These are phyloP conservation scores for Drosophila sechellia DNA, from an alignment of 1,140 invertebrate genomes.

Conservation along the genomic window DNA sequence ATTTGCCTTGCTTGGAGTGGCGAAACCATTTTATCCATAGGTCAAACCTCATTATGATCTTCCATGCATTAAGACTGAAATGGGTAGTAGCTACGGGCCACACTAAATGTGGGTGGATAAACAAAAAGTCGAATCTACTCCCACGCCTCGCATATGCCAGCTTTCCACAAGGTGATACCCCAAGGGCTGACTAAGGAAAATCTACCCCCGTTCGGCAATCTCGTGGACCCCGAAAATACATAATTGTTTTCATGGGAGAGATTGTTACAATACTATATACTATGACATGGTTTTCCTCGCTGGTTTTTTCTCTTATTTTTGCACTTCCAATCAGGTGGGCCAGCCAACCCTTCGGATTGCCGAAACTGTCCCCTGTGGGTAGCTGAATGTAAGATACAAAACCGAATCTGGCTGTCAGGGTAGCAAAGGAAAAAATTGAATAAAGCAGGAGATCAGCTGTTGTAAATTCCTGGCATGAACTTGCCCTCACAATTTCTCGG, in stretches of 20 bases:
- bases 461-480: slow-evolving; percentile 53
- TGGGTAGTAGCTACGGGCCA: slow-evolving; percentile 28
- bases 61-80: slow-evolving; percentile 28
- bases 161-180: slow-evolving; percentile 38
- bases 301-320: slow-evolving; percentile 23
- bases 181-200: slow-evolving; percentile 32
- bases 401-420: slow-evolving; percentile 36
- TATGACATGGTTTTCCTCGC: slow-evolving; percentile 1
- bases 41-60: slow-evolving; percentile 35
- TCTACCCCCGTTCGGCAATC: slow-evolving; percentile 41
- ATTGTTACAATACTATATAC: slow-evolving; percentile 30
- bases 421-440: slow-evolving; percentile 59
- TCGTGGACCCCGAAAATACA: slow-evolving; percentile 46
- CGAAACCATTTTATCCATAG: slow-evolving; percentile 24
- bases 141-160: slow-evolving; percentile 43
- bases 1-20: background rate
- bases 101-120: slow-evolving; percentile 55
- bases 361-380: slow-evolving; percentile 72
- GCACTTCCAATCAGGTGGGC: slow-evolving; percentile 68
- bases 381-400: slow-evolving; percentile 17
- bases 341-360: slow-evolving; percentile 56
- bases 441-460: slow-evolving; percentile 72
- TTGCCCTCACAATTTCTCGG: slow-evolving; percentile 9
- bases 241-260: slow-evolving; percentile 72
- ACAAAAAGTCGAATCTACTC: slow-evolving; percentile 31